Percentiles rank a stretch among this genome's conserved stretches.
Conservation (phyloP, 2,888 invertebrate genomes). For the Sisyra nigra region DNA sequence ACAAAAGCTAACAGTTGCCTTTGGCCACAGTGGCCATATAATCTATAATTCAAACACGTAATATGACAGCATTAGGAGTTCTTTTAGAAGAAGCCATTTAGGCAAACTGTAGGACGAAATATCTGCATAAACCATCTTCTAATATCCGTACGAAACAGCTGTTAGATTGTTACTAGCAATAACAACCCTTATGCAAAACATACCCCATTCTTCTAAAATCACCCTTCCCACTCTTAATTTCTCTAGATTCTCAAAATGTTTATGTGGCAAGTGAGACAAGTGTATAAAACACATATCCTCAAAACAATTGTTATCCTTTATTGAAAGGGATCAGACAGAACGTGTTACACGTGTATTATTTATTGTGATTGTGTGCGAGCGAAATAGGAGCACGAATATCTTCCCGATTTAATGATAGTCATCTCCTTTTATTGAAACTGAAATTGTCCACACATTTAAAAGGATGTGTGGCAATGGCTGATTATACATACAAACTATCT, state of each 20-base stretch:
- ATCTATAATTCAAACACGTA: constrained; percentile 29
- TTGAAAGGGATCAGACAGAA: too few species aligned
- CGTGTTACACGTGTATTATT: too few species aligned
- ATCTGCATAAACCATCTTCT: constrained; percentile 28
- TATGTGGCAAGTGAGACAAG: constrained; percentile 7
- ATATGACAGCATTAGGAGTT: constrained; percentile 30
- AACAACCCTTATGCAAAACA: constrained; percentile 16
- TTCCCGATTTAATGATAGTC: too few species aligned
- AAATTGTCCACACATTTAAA: too few species aligned
- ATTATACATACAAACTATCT: constrained; percentile 26
- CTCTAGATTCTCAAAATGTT: constrained; percentile 3
- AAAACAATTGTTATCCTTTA: too few species aligned
- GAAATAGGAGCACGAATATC: too few species aligned
- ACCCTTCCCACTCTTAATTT: neutral
- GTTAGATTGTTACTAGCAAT: constrained; percentile 20
- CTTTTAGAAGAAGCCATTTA: constrained; percentile 26
- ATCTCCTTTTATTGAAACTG: too few species aligned
- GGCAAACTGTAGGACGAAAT: constrained; percentile 15
- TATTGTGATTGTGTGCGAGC: too few species aligned
- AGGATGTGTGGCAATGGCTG: constrained; percentile 1
- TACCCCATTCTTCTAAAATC: neutral
- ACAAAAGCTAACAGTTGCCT: too few species aligned
- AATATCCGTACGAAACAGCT: constrained; percentile 22
- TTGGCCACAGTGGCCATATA: constrained; percentile 23
- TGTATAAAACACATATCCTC: neutral